A percentile compares a stretch with the other conserved stretches of the same genome.
These are phyloP conservation scores for Dicyrtomina minuta DNA, from an alignment of 2,888 invertebrate species.

Conservation along the genomic window DNA sequence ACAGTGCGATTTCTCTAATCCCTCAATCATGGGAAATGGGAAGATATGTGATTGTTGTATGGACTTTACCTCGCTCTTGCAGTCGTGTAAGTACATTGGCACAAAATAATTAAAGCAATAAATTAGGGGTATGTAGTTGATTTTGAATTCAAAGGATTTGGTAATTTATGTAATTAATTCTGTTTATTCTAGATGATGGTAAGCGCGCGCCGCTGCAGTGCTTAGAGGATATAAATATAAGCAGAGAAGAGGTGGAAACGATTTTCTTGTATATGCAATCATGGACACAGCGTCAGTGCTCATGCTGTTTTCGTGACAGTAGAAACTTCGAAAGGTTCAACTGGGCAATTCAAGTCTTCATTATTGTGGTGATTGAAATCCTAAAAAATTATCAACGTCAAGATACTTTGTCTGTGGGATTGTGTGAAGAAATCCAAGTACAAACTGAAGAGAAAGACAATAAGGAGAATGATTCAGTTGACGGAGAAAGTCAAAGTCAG, in stretches of 20 bases:
- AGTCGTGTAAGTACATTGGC: constrained; percentile 74
- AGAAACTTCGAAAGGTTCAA: constrained; percentile 91
- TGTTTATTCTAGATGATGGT: constrained; percentile 42
- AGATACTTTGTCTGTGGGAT: constrained; percentile 39
- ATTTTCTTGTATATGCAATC: constrained; percentile 81
- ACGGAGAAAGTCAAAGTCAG: background rate
- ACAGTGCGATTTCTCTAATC: background rate
- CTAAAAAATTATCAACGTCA: constrained; percentile 71
- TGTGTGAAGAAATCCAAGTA: constrained; percentile 55
- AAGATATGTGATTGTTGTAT: constrained; percentile 91
- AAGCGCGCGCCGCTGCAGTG: constrained; percentile 46
- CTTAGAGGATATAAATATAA: constrained; percentile 55
- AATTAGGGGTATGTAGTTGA: no score
- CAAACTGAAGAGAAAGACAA: constrained; percentile 38
- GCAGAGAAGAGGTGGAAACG: constrained; percentile 72
- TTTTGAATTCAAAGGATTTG: background rate
- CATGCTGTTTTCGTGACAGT: constrained; percentile 89
- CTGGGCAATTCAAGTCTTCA: constrained; percentile 80
- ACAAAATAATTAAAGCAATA: no score
- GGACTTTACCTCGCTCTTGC: constrained; percentile 87
- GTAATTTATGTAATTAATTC: no score
- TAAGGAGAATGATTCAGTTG: constrained; percentile 31
- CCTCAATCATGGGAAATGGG: constrained; percentile 48
- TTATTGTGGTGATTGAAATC: constrained; percentile 79
- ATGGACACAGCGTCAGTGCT: constrained; percentile 91